Evolutionary conservation across 2,113 vertebrate species (phyloP), one percentile per base, ranked within the genome.

Genomic region (Oreochromis spilurus): DNA sequence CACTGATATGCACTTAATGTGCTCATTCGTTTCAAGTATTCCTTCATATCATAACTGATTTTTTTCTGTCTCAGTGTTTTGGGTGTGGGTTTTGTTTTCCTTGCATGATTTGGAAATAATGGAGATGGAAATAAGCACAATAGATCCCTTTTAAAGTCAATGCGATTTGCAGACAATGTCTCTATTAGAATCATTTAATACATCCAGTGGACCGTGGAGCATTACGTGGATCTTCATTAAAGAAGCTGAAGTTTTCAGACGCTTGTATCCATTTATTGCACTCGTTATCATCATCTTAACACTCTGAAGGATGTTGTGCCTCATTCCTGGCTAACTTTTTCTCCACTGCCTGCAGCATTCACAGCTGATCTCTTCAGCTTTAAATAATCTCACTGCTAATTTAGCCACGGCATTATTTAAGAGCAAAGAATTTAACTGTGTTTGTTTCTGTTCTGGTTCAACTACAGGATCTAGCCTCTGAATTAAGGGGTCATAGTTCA

Each of bases 401-500:
- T 77, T 77, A 77, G 72, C 72, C 45, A 8, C 26, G 7, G 29
- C 72, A 52, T 77, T 77, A 54, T 52, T 58, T 26, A 31, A 24
- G 36, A 31, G n/a, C 52, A 19, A n/a, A n/a, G 36, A 45, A 16
- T n/a, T 84, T 40, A 67, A 77, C 21, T 48, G 52, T n/a, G 26
- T 26, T 26, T 26, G 14, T 57, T 57, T 82, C 53, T 54, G 5
- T 53, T 29, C 12, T 2, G 17, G 72, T 89, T 72, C 79, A 79
- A 89, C 79, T 79, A 53, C 65, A 84, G 82, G 72, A n/a, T 77
- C 16, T 77, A 77, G 31, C 4, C 65, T 70, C 16, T 58, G 52
- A 60, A 50, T 11, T 72, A 4, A 16, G 29, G 12, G 81, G 67
- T 86, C 81, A 88, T 10, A 84, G 92, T 89, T 92, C 85, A 88